These are phyloP conservation scores for Diprion similis DNA, from an alignment of 1,140 invertebrate genomes.

Conservation along the genomic window DNA sequence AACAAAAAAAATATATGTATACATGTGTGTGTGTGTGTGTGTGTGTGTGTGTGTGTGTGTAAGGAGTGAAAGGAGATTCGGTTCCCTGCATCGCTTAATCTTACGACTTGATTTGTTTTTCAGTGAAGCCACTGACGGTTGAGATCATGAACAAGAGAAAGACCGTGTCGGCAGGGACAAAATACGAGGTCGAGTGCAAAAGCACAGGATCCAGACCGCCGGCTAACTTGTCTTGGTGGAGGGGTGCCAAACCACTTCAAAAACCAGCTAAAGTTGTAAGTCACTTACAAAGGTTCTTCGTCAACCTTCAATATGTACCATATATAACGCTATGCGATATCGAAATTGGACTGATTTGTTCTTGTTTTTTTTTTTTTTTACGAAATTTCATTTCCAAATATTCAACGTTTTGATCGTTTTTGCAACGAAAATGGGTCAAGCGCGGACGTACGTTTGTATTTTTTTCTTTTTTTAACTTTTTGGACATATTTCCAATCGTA, in stretches of 20 bases:
- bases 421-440: too few species aligned
- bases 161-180: constrained; percentile 64
- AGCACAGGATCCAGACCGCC: constrained; percentile 70
- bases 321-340: neutral
- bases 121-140: constrained; percentile 70
- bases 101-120: constrained; percentile 31
- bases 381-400: too few species aligned
- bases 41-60: too few species aligned
- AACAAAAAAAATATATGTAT: too few species aligned
- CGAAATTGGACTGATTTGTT: neutral
- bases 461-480: too few species aligned
- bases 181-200: constrained; percentile 69
- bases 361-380: too few species aligned
- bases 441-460: too few species aligned
- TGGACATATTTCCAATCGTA: too few species aligned
- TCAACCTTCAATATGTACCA: neutral
- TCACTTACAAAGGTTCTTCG: constrained; percentile 28
- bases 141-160: constrained; percentile 59
- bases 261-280: constrained; percentile 62
- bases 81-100: too few species aligned
- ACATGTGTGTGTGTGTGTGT: too few species aligned
- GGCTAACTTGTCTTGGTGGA: constrained; percentile 74
- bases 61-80: too few species aligned
- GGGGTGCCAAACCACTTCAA: constrained; percentile 61
- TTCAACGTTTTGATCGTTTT: too few species aligned